Percentiles rank a stretch among this genome's conserved stretches.
Conservation (phyloP, 2,797 vertebrate species). For the Pangasius djambal region DNA sequence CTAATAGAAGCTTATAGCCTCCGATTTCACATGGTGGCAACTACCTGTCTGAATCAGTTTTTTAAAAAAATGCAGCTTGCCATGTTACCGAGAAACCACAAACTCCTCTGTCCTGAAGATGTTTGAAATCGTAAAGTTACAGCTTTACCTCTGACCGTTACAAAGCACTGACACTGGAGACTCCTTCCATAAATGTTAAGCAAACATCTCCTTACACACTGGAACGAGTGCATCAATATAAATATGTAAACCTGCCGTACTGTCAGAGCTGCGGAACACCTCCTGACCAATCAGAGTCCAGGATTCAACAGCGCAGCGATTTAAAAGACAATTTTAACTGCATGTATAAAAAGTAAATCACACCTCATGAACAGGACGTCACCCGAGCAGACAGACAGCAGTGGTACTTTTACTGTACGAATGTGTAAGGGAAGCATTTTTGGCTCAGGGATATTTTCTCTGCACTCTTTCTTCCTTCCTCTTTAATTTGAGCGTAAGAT, state of each 20-base stretch:
- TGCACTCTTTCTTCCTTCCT: conserved; percentile 18
- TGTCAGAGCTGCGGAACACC: neutral
- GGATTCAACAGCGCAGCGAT: neutral
- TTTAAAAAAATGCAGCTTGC: too few species aligned
- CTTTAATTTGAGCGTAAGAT: conserved; percentile 20
- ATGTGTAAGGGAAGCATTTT: neutral
- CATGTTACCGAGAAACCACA: too few species aligned
- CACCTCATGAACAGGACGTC: neutral
- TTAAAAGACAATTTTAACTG: neutral
- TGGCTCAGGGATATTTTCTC: neutral
- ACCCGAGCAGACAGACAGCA: neutral
- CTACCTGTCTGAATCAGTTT: too few species aligned
- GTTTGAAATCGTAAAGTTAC: too few species aligned
- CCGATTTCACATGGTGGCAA: too few species aligned
- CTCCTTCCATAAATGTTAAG: neutral
- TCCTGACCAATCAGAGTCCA: neutral
- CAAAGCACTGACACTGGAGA: neutral
- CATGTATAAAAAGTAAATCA: too few species aligned
- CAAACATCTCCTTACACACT: neutral
- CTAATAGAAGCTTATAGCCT: too few species aligned
- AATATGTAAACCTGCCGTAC: neutral
- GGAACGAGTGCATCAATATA: neutral
- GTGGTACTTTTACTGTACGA: neutral
- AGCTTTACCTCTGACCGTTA: too few species aligned
- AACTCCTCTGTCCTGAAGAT: too few species aligned